phyloP scores from a whole-genome alignment of 2,888 invertebrate species.

The Cylindroiulus punctatus region DNA sequence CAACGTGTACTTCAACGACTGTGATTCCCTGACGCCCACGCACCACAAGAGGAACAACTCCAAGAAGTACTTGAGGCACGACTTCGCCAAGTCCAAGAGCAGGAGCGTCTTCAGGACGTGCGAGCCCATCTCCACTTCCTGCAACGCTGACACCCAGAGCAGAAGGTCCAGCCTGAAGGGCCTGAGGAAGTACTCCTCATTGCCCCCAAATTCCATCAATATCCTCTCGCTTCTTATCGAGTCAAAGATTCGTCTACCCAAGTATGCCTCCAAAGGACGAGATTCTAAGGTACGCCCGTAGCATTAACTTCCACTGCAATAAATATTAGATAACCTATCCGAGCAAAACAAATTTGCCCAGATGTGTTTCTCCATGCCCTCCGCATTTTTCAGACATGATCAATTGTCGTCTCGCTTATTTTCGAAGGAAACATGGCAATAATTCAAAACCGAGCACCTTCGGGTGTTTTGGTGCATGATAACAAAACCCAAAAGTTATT shows the following conservation, averaged over 20 bases:
- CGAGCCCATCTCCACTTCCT: conserved; percentile 63
- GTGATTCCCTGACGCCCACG: conserved; percentile 59
- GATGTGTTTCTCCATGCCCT: no score
- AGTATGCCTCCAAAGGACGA: conserved; percentile 68
- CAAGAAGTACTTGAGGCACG: conserved; percentile 68
- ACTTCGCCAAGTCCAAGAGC: conserved; percentile 69
- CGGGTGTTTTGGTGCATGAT: no score
- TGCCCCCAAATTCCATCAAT: conserved; percentile 69
- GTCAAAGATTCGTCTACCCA: conserved; percentile 66
- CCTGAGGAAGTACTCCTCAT: conserved; percentile 69
- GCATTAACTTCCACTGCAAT: neutral
- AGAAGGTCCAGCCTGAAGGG: conserved; percentile 69
- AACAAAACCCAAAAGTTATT: no score
- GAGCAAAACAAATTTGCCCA: no score
- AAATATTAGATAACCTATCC: no score
- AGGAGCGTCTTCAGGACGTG: conserved; percentile 67
- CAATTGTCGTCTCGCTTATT: no score
- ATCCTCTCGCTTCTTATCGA: conserved; percentile 69
- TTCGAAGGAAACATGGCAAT: no score
- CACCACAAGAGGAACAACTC: conserved; percentile 65
- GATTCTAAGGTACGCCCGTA: conserved; percentile 65
- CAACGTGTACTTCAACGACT: conserved; percentile 57
- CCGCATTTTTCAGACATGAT: no score
- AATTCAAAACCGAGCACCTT: no score
- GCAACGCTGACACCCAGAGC: conserved; percentile 57